phyloP scores from a whole-genome alignment of 2,888 invertebrate species.

The Eupithecia dodoneata region DNA sequence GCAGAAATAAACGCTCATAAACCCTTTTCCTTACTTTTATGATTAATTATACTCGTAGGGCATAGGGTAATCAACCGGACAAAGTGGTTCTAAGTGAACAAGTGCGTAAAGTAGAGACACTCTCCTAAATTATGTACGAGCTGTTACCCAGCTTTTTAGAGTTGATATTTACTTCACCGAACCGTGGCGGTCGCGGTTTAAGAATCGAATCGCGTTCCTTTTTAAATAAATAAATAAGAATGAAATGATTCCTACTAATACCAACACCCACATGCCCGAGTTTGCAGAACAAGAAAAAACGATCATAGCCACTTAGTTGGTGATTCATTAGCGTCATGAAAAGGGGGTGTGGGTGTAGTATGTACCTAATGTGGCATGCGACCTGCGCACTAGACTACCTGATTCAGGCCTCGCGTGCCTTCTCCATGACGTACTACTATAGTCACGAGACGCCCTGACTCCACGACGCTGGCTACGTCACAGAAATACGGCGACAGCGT shows the following conservation, averaged over 20 bases:
- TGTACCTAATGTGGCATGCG: slow-evolving; percentile 34
- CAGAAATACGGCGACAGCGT: neutral
- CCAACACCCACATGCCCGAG: neutral
- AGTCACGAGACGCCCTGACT: slow-evolving; percentile 26
- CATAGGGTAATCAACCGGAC: slow-evolving; percentile 16
- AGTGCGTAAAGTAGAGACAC: slow-evolving; percentile 17
- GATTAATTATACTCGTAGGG: slow-evolving; percentile 7
- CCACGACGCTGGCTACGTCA: slow-evolving; percentile 28
- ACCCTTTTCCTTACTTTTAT: neutral
- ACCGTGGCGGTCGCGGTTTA: no score
- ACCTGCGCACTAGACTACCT: slow-evolving; percentile 41
- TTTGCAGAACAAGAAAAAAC: slow-evolving; percentile 2
- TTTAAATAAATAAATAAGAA: no score
- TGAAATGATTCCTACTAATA: neutral
- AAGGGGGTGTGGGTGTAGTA: slow-evolving; percentile 6
- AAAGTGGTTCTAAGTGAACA: slow-evolving; percentile 21
- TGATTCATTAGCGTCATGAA: slow-evolving; percentile 2
- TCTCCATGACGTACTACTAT: slow-evolving; percentile 1
- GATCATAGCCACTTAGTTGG: neutral
- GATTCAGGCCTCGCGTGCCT: slow-evolving; percentile 52
- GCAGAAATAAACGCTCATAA: neutral
- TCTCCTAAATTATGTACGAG: neutral
- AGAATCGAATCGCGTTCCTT: neutral
- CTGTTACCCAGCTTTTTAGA: no score
- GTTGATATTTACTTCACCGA: no score